phyloP scores from a whole-genome alignment of 2,797 vertebrate genomes.

The Melanotaenia pygmaea region DNA sequence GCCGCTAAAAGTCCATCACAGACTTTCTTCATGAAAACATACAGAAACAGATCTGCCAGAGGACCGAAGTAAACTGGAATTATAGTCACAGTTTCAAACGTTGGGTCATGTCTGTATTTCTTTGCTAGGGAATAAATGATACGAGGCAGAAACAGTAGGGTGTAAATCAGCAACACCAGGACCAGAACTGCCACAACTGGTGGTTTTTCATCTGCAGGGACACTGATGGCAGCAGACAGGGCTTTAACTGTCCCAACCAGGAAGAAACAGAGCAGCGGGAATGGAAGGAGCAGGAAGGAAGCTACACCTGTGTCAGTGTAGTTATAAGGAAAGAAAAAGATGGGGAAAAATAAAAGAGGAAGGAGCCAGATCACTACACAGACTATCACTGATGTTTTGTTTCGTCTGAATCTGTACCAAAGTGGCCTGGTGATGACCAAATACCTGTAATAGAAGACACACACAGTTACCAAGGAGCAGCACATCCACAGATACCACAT shows the following conservation, averaged over 20 bases:
- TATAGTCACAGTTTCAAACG: background rate
- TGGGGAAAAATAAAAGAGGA: background rate
- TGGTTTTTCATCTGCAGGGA: background rate
- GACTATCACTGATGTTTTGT: slow-evolving; percentile 1
- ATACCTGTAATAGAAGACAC: background rate
- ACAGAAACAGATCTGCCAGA: background rate
- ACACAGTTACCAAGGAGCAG: background rate
- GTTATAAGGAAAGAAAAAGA: background rate
- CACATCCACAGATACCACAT: background rate
- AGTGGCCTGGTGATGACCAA: background rate
- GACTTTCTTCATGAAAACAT: slow-evolving; percentile 6
- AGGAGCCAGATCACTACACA: background rate
- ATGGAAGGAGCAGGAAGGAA: background rate
- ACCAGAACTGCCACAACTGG: background rate
- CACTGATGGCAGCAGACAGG: background rate
- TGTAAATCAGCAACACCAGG: background rate
- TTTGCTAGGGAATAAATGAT: background rate
- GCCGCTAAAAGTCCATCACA: background rate
- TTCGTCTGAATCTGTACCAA: slow-evolving; percentile 11
- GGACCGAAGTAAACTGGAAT: background rate
- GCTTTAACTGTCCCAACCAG: background rate
- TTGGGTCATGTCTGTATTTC: accelerated
- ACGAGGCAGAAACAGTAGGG: background rate
- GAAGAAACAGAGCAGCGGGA: slow-evolving; percentile 12
- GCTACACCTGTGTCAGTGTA: background rate